Percentiles rank a stretch among this genome's conserved stretches.
These are phyloP conservation scores for Nemoura dubitans DNA, from an alignment of 2,888 invertebrate genomes.

Conservation along the genomic window DNA sequence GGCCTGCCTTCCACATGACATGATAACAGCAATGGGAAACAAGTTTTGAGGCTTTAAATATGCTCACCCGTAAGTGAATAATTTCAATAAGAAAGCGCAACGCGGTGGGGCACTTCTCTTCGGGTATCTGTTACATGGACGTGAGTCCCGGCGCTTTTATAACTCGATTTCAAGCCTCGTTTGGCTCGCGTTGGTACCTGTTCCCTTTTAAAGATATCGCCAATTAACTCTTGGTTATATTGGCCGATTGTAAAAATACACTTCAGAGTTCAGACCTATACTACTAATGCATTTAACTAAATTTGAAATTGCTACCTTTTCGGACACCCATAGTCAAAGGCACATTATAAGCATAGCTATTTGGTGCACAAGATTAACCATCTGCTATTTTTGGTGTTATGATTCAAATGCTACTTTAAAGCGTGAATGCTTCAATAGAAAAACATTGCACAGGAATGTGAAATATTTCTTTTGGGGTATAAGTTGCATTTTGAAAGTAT, in stretches of 20 bases:
- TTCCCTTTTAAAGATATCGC: not conserved
- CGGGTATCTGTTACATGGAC: not conserved
- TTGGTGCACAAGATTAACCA: not conserved
- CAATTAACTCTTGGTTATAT: constrained; percentile 19
- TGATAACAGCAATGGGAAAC: constrained; percentile 4
- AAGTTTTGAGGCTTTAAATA: constrained; percentile 7
- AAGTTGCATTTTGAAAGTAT: no score
- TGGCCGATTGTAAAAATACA: constrained; percentile 7
- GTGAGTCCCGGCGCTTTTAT: not conserved
- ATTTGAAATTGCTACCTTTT: constrained; percentile 7
- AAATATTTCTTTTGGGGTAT: not conserved
- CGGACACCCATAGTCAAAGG: not conserved
- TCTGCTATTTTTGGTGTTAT: not conserved
- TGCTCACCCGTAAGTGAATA: constrained; percentile 22
- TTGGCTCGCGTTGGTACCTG: constrained; percentile 8
- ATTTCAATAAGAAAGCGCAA: constrained; percentile 30
- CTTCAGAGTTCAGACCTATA: not conserved
- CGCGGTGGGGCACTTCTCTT: not conserved
- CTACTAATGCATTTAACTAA: not conserved
- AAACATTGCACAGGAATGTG: not conserved
- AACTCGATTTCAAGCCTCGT: constrained; percentile 28
- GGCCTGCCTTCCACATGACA: not conserved
- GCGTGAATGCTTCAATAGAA: not conserved
- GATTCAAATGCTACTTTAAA: not conserved
- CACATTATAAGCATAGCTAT: not conserved